Base-by-base conservation (phyloP, 2,888 invertebrate genomes). In the Seira sanloemensis region DNA sequence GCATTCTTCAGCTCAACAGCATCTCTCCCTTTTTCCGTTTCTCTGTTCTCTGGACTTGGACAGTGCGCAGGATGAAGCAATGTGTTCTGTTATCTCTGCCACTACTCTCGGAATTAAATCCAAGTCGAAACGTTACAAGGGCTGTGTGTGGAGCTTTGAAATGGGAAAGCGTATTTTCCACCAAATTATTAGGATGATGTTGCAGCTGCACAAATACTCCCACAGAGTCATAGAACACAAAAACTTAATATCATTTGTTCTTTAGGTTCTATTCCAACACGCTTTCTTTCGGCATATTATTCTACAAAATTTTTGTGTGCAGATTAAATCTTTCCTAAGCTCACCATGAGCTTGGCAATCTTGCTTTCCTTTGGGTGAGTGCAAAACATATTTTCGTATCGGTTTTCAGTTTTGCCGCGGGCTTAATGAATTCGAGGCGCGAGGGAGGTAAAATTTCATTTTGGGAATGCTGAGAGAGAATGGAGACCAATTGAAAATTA, bases 61-160 rank as follows among this genome's bases (percentile, higher is more conserved):
- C 75, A 75, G 75, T 75, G 75, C 75, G 66, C 75, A 75, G 75
- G 75, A 75, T 7, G 27, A 23, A 65, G 50, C 75, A 58, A 24
- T 65, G 66, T 66, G 65, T 37, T 27, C 74, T 66, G 37, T 37
- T 37, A 37, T 37, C 12, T 37, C 37, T 37, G 37, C 37, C 37
- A 12, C 37, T n/a, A n/a, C n/a, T n/a, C n/a, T 37, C 37, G 37
- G 37, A 37, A 37, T 7, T 4, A 37, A 37, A 37, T 37, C 37
- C 37, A 37, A 37, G 37, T 37, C 5, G 5, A 37, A 37, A 37
- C 4, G 37, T 37, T 37, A 7, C 37, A 37, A 37, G 12, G 4
- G 5, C 37, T 7, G 37, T 37, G 12, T 37, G 37, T 37, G 12
- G 37, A 37, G n/a, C n/a, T n/a, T n/a, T n/a, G n/a, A 37, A 37